phyloP scores from a whole-genome alignment of 2,888 invertebrate genomes.

The Drosophila trichaetosa region DNA sequence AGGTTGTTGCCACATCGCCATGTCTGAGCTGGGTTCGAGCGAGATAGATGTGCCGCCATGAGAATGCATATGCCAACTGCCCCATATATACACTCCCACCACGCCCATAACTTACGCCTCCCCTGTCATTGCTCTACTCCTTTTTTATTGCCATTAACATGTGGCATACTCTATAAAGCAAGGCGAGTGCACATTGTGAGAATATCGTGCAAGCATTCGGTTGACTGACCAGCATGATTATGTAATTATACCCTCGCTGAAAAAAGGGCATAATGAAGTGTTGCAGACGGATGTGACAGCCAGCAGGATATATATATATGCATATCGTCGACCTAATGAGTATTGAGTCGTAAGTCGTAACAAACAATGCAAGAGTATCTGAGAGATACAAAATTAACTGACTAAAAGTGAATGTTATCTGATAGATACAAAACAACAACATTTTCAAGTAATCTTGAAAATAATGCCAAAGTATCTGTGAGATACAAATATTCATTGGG shows the following conservation, averaged over 20 bases:
- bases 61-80: conserved; percentile 5
- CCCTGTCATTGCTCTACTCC: background rate
- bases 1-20: conserved; percentile 56
- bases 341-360: no score
- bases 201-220: conserved; percentile 42
- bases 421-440: background rate
- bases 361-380: background rate
- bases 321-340: background rate
- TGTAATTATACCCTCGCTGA: conserved; percentile 30
- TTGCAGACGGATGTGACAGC: background rate
- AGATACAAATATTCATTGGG: background rate
- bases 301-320: background rate
- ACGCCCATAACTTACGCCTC: background rate
- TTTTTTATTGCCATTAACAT: conserved; percentile 61
- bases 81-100: background rate
- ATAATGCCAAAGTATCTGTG: background rate
- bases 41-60: conserved; percentile 22
- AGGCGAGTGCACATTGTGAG: conserved; percentile 14
- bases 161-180: conserved; percentile 31
- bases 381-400: background rate
- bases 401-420: background rate
- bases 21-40: conserved; percentile 16
- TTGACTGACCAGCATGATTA: conserved; percentile 57
- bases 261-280: conserved; percentile 1
- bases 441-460: background rate